These are phyloP conservation scores for Aquatica leii DNA, from an alignment of 2,888 invertebrate genomes.

Conservation along the genomic window DNA sequence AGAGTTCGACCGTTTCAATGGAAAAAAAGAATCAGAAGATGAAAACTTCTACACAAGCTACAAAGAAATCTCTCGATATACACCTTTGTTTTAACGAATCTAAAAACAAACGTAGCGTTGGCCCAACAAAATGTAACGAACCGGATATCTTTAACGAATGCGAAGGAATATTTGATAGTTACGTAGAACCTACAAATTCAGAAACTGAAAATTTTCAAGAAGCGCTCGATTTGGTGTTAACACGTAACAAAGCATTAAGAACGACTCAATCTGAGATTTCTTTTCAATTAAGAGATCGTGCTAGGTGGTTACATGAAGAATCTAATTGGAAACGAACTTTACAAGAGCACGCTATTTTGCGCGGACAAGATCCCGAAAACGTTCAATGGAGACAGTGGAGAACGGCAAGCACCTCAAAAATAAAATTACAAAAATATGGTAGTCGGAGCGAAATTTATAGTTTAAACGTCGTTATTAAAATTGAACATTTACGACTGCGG, in stretches of 20 bases:
- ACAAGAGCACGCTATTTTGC: slow-evolving; percentile 48
- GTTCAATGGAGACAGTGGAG: slow-evolving; percentile 51
- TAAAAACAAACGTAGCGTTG: too few species aligned
- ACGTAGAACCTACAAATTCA: slow-evolving; percentile 32
- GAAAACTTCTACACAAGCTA: too few species aligned
- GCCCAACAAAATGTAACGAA: too few species aligned
- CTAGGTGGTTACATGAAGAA: slow-evolving; percentile 48
- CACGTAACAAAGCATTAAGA: slow-evolving; percentile 46
- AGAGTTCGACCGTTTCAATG: not conserved
- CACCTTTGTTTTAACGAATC: too few species aligned
- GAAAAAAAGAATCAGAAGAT: not conserved
- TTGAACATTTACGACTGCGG: slow-evolving; percentile 33
- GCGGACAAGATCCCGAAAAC: slow-evolving; percentile 43
- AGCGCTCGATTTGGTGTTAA: slow-evolving; percentile 45
- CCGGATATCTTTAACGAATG: too few species aligned
- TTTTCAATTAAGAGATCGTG: slow-evolving; percentile 44
- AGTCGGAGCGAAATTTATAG: slow-evolving; percentile 10
- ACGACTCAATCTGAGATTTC: slow-evolving; percentile 47
- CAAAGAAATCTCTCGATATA: too few species aligned
- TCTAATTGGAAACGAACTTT: slow-evolving; percentile 48
- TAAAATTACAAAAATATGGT: slow-evolving; percentile 36
- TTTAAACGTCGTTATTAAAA: slow-evolving; percentile 38
- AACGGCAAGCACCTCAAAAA: slow-evolving; percentile 41
- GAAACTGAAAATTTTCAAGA: slow-evolving; percentile 45
- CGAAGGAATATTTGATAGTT: slow-evolving; percentile 8